Evolutionary conservation across 1,140 invertebrate genomes (phyloP).

Genomic region (Thereuonema tuberculata): DNA sequence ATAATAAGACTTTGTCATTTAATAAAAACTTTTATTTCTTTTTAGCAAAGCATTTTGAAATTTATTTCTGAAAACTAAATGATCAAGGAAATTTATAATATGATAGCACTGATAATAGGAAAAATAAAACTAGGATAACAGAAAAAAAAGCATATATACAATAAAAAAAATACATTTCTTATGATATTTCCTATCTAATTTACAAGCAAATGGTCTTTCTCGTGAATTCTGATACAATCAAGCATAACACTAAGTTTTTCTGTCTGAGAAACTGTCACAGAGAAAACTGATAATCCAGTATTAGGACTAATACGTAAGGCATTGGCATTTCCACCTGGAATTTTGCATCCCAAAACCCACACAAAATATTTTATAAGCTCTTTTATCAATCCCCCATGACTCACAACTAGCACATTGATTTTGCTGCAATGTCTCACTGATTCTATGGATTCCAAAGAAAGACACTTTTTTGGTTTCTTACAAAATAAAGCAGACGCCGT

Average conservation of each 20-base stretch:
- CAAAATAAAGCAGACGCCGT: too few species aligned
- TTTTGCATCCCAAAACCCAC: slow-evolving; percentile 28
- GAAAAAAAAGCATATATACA: too few species aligned
- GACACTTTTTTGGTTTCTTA: too few species aligned
- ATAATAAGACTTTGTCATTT: too few species aligned
- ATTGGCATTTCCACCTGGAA: slow-evolving; percentile 27
- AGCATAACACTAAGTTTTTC: slow-evolving; percentile 21
- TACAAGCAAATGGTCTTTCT: slow-evolving; percentile 18
- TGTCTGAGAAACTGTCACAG: slow-evolving; percentile 17
- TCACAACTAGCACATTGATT: slow-evolving; percentile 30
- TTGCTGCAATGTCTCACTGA: slow-evolving; percentile 3
- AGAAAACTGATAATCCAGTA: slow-evolving; percentile 27
- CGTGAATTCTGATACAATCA: slow-evolving; percentile 25
- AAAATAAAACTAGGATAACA: too few species aligned
- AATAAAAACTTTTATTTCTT: too few species aligned
- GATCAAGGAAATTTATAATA: too few species aligned
- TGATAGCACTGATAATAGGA: too few species aligned
- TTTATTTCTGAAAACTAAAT: too few species aligned
- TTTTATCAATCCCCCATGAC: slow-evolving; percentile 30
- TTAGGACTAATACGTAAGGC: slow-evolving; percentile 29
- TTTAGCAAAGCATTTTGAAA: too few species aligned
- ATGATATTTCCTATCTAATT: slow-evolving; percentile 22
- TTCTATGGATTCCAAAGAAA: too few species aligned
- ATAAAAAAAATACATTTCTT: too few species aligned
- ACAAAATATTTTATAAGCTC: slow-evolving; percentile 30